Base-by-base conservation (phyloP, 2,888 invertebrate genomes). In the Netelia virgata region DNA sequence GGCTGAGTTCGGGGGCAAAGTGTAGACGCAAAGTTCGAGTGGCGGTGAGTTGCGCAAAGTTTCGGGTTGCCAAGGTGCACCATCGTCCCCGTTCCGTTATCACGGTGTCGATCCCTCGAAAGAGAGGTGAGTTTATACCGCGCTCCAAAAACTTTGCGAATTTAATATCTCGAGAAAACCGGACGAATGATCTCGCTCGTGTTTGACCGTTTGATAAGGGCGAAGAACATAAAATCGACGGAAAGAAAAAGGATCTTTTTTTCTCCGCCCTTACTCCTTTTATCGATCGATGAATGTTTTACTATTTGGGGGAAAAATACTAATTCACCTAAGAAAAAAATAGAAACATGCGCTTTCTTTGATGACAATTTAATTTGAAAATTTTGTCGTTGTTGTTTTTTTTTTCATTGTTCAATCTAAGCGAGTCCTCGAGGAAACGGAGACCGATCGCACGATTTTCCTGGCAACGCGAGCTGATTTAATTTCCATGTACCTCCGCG, bases 51-150 rank as follows among this genome's bases (percentile, higher is more conserved):
- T 20, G 78, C 57, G 55, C 20, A 80, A 86, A 86, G 76, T 86
- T 86, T 83, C n/a, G 20, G 70, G 64, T 69, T 85, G 50, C 28
- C 73, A 74, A 73, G 75, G 73, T 61, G 74, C 61, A 76, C 59
- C 78, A 16, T 50, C 43, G 50, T 3, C 36, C 61, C 55, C 36
- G 6, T n/a, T n/a, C n/a, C n/a, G n/a, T n/a, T n/a, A n/a, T n/a
- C n/a, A n/a, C 50, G 10, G 53, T 53, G 36, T 53, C 10, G 11
- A 61, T 61, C 28, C 10, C 16, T 16, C 9, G 18, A 9, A 57
- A 18, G n/a, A 9, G 16, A 2, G 57, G 0, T 57, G 57, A 3
- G 2, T 16, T 11, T 57, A 14, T 47, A 11, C 11, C 47, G 10
- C 10, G 47, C 11, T 47, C 0, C 47, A 47, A 14, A 47, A 47